Percentiles rank a stretch among this genome's conserved stretches.
Conservation (phyloP, 1,140 invertebrate species). For the Ganaspis sp. region DNA sequence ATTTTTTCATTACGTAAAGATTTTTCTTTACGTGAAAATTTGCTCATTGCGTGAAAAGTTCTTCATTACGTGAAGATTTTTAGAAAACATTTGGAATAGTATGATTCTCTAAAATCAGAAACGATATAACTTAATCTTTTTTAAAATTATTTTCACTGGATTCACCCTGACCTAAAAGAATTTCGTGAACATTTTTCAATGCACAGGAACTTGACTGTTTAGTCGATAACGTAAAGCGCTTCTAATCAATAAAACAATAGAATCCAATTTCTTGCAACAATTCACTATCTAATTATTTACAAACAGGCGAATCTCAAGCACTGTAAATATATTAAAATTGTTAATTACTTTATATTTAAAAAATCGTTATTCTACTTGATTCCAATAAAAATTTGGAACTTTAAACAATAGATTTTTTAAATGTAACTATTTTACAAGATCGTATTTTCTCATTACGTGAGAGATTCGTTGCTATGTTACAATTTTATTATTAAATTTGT, state of each 20-base stretch:
- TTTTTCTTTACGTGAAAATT: too few relatives aligned
- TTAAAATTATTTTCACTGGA: background rate
- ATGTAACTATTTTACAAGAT: constrained; percentile 50
- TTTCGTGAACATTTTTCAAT: background rate
- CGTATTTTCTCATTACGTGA: constrained; percentile 49
- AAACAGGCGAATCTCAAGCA: background rate
- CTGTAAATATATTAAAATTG: constrained; percentile 5
- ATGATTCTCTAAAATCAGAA: too few relatives aligned
- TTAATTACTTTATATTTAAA: background rate
- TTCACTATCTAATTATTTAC: constrained; percentile 22
- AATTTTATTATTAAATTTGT: constrained; percentile 53
- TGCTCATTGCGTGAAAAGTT: too few relatives aligned
- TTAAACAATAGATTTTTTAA: constrained; percentile 45
- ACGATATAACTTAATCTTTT: too few relatives aligned
- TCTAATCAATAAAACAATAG: background rate
- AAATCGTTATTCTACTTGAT: background rate
- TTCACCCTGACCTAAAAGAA: background rate
- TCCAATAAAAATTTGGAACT: constrained; percentile 7
- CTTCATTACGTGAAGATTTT: too few relatives aligned
- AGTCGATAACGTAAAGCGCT: background rate
- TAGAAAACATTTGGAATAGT: too few relatives aligned
- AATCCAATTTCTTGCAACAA: background rate
- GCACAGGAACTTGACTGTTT: background rate
- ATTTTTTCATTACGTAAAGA: too few relatives aligned
- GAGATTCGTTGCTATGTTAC: constrained; percentile 55